Base-by-base conservation (phyloP, 2,888 invertebrate species). In the Diarsia rubi region DNA sequence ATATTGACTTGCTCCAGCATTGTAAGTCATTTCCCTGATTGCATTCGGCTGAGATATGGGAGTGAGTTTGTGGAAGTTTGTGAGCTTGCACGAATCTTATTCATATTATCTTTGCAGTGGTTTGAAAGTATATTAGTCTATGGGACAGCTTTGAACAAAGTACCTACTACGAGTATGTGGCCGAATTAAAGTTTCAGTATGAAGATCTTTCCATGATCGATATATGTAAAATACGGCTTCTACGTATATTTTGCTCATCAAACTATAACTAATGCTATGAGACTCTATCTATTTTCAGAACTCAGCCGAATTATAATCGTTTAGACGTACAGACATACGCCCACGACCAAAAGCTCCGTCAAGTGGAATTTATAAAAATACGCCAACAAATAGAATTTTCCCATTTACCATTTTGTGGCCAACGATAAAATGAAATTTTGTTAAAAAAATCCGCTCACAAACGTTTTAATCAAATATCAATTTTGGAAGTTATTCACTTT, bases 401-500 rank as follows among this genome's bases (percentile, higher is more conserved):
- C 73, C 54, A 54, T 83, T 71, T 24, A 54, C 47, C 65, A 69
- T 84, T 84, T 45, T 68, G 76, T 62, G 60, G 81, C 27, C 64
- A 54, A 59, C 68, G 67, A 63, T 73, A 67, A 84, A 84, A 69
- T 47, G 21, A 71, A 81, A 75, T 81, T 84, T 70, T 42, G 72
- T 73, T 65, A 70, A 70, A 76, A 83, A 84, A 82, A 68, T 42
- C 59, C 85, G 65, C 52, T 71, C 65, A 75, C 78, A 66, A 79
- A 75, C 75, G 77, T 81, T 80, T 86, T 78, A 80, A 82, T 73
- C 77, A 82, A 86, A 83, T 83, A 85, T 87, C 87, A 87, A 81
- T 82, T 80, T 82, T 79, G 66, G 65, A 82, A 83, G 78, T 87
- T 81, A 79, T 81, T 78, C 86, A 81, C 81, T 81, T 86, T 83